phyloP scores from a whole-genome alignment of 2,113 vertebrate species.

The Podarcis raffonei region DNA sequence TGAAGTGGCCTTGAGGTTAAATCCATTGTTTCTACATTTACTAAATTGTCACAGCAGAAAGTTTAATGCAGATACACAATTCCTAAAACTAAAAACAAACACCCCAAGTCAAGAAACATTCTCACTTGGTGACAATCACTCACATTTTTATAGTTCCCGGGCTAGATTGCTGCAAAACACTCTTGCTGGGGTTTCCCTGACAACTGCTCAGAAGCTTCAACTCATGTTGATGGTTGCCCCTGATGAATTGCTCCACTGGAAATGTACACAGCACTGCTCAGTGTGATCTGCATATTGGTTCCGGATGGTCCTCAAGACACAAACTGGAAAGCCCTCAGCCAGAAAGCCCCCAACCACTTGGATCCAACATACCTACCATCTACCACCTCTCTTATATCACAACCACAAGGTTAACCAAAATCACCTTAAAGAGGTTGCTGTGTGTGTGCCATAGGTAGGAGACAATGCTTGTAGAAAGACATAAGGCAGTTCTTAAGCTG shows the following conservation, averaged over 20 bases:
- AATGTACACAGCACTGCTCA: neutral
- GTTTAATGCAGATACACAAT: neutral
- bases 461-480: neutral
- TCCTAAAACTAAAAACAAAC: neutral
- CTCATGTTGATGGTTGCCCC: neutral
- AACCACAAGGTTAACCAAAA: neutral
- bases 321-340: neutral
- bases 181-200: neutral
- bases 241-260: neutral
- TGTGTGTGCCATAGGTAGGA: neutral
- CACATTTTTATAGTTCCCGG: neutral
- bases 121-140: neutral
- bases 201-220: neutral
- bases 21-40: neutral
- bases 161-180: neutral
- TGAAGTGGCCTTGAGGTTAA: neutral
- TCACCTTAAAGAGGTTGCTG: neutral
- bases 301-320: neutral
- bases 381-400: neutral
- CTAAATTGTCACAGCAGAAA: neutral
- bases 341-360: neutral
- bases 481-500: neutral
- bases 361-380: neutral
- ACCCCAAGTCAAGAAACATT: neutral
- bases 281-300: neutral